Evolutionary conservation across 2,888 invertebrate species (phyloP), one percentile per base, ranked within the genome.

Genomic region (Acronicta psi): DNA sequence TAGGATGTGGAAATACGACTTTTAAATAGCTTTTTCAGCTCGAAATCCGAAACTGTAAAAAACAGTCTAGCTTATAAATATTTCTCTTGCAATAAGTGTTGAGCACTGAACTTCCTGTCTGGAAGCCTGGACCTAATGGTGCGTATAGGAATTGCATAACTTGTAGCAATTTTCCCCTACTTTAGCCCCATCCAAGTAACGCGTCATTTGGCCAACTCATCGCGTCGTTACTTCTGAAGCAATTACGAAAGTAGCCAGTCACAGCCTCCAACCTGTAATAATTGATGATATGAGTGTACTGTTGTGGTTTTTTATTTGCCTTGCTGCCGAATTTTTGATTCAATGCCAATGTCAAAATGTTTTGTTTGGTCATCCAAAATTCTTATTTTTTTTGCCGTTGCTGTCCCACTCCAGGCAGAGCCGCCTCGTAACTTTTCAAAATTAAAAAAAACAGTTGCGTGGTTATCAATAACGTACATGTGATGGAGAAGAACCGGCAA

Each of bases 81-180:
- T 16, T 40, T 20, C 10, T 34, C 9, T 51, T 87, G 88, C 86
- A 88, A 84, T 87, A 81, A 83, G 81, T 83, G 78, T 73, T 79
- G 80, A 87, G 84, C 80, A 86, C 82, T 87, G 85, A 88, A 87
- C 84, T 84, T 85, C 79, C 82, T 75, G 80, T 78, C 83, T 85
- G 81, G 79, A 77, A 77, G 75, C 77, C 81, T 80, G 83, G 45
- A 80, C 86, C 88, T 91, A 92, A 91, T 92, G 91, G 86, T 87
- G 88, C 88, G 88, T 87, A 80, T 77, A 72, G 73, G 82, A 88
- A 92, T 90, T 91, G 90, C 89, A 91, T 92, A 91, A 90, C 87
- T 91, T 89, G 87, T 78, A 84, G 86, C 89, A 90, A 92, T 91
- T 91, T 91, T 88, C 88, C 84, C 80, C 83, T 83, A 86, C 82